A percentile compares a stretch with the other conserved stretches of the same genome.
These are phyloP conservation scores for Tylochromis polylepis DNA, from an alignment of 2,113 vertebrate species.

Conservation along the genomic window DNA sequence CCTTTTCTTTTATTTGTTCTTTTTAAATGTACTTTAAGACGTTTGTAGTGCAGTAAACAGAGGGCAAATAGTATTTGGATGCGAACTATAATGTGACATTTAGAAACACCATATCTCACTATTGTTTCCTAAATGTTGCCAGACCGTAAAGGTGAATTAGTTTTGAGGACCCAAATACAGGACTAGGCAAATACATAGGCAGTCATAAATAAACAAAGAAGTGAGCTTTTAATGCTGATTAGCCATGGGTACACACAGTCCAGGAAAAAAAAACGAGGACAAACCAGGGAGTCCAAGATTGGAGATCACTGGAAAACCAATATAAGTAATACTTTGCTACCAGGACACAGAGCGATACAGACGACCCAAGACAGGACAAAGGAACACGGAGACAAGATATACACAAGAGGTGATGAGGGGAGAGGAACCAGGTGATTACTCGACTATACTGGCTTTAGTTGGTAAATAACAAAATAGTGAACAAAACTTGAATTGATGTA, in stretches of 20 bases:
- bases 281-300: not conserved
- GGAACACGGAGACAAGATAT: no score
- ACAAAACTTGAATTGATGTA: no score
- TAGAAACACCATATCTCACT: not conserved
- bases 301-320: not conserved
- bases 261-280: not conserved
- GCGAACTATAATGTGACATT: not conserved
- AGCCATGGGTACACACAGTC: not conserved
- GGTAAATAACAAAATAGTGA: not conserved
- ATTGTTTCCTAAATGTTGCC: not conserved
- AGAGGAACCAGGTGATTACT: not conserved
- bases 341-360: not conserved
- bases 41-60: not conserved
- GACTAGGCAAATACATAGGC: not conserved
- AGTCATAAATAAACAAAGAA: not conserved
- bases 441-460: not conserved
- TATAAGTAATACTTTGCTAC: not conserved
- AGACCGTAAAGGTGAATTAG: not conserved
- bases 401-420: not conserved
- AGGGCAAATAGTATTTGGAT: not conserved
- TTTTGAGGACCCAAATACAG: not conserved
- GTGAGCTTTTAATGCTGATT: not conserved
- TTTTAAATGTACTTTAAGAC: no score
- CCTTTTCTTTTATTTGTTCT: no score
- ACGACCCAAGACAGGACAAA: not conserved